A percentile compares a stretch with the other conserved stretches of the same genome.
These are phyloP conservation scores for Hylomyscus alleni DNA, from an alignment of 2,797 vertebrate genomes.

Conservation along the genomic window DNA sequence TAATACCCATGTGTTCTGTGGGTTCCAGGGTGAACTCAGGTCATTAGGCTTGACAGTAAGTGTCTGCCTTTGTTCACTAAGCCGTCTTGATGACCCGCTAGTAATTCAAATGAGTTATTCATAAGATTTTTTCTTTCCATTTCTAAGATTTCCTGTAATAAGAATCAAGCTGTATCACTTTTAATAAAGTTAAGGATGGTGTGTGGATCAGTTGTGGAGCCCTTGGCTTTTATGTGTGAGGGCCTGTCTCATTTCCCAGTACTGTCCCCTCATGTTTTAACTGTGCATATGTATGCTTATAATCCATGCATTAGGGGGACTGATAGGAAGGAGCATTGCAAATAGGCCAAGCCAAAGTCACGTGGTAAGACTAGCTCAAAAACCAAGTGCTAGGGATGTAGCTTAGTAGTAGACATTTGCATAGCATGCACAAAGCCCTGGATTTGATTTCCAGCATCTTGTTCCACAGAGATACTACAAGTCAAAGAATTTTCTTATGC, in stretches of 20 bases:
- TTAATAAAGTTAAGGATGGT: not conserved
- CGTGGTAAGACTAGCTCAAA: not conserved
- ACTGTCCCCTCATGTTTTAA: not conserved
- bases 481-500: conserved; percentile 9
- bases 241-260: not conserved
- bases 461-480: not conserved
- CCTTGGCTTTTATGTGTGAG: not conserved
- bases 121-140: conserved; percentile 23
- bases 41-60: not conserved
- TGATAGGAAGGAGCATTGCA: not conserved
- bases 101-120: not conserved
- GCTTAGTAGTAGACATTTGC: not conserved
- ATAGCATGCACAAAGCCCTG: not conserved
- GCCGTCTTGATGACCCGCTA: not conserved
- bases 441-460: not conserved
- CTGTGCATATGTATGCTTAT: not conserved
- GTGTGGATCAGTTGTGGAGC: not conserved
- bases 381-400: not conserved
- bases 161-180: conserved; percentile 49
- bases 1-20: not conserved
- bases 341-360: not conserved
- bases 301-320: not conserved
- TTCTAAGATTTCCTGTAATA: conserved; percentile 45
- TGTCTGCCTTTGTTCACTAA: not conserved
- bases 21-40: not conserved